Base-by-base conservation (phyloP, 2,888 invertebrate species). In the Caenorhabditis sinica region DNA sequence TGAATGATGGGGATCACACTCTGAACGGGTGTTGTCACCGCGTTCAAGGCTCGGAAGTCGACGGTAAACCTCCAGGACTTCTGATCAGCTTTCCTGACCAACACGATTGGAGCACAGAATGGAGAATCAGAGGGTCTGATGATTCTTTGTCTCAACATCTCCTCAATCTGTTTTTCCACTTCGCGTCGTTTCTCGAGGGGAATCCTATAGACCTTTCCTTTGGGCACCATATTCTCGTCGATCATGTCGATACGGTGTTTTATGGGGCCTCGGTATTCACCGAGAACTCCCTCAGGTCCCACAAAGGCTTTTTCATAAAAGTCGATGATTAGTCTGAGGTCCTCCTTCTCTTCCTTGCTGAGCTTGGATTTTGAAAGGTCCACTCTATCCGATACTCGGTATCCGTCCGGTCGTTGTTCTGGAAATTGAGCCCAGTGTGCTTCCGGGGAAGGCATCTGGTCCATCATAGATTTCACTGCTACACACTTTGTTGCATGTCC, bases 41-140 rank as follows among this genome's bases (percentile, higher is more conserved):
- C 60, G 30, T 60, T 60, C 28, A 60, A 28, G 1, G 30, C 60
- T 60, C 60, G 11, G 30, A 60, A 60, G 30, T 60, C 60, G 6
- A 60, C 60, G 1, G 60, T 60, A 28, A 60, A 60, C 13, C 60
- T 28, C 60, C 60, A 60, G 51, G 20, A 28, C 1, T 1, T 53
- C 9, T 45, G 51, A 25, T 72, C 72, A 6, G 69, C 36, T 73
- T 87, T 87, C 49, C 63, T n/a, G 0, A 86, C 86, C 0, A 86
- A 28, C 2, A 83, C 83, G n/a, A 86, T 63, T 13, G 86, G 86
- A 17, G 60, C 61, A 11, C n/a, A 13, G 49, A 72, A 73, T 4
- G 66, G 65, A 1, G 72, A 72, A 28, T 56, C 56, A 25, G 45
- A 45, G n/a, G 33, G 56, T 11, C 45, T 23, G 2, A 86, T 75